These are phyloP conservation scores for Calypte anna DNA, from an alignment of 2,113 vertebrate species.

Conservation along the genomic window DNA sequence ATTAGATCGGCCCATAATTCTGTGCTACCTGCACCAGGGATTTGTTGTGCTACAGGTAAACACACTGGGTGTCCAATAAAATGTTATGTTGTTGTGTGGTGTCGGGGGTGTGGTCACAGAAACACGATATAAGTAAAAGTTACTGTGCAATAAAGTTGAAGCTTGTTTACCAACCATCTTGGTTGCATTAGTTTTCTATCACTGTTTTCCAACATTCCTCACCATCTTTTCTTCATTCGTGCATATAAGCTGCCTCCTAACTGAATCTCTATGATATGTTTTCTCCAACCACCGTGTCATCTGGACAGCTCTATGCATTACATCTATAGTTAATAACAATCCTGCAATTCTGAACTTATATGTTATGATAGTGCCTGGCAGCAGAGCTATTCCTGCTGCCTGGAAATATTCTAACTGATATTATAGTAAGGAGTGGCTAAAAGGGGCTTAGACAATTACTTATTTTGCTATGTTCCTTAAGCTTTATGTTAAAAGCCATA, in stretches of 20 bases:
- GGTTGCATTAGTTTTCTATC: too few relatives aligned
- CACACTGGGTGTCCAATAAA: too few relatives aligned
- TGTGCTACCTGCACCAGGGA: too few relatives aligned
- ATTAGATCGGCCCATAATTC: too few relatives aligned
- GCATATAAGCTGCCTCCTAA: not conserved
- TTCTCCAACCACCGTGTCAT: not conserved
- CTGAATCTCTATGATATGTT: not conserved
- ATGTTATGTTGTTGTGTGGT: too few relatives aligned
- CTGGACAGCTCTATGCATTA: not conserved
- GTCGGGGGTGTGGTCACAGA: too few relatives aligned
- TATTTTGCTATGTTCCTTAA: not conserved
- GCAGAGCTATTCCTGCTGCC: conserved; percentile 16
- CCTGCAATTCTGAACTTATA: not conserved
- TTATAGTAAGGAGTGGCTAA: not conserved
- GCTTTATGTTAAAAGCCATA: not conserved
- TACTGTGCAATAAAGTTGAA: too few relatives aligned
- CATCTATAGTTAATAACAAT: not conserved
- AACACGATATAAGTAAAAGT: too few relatives aligned
- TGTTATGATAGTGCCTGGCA: not conserved
- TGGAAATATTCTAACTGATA: conserved; percentile 18
- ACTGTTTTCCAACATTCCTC: not conserved
- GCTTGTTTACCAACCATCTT: too few relatives aligned
- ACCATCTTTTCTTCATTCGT: not conserved
- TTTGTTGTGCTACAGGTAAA: too few relatives aligned
- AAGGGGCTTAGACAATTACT: not conserved